Conservation (phyloP, 2,113 vertebrate species). For the Trogon surrucura region DNA sequence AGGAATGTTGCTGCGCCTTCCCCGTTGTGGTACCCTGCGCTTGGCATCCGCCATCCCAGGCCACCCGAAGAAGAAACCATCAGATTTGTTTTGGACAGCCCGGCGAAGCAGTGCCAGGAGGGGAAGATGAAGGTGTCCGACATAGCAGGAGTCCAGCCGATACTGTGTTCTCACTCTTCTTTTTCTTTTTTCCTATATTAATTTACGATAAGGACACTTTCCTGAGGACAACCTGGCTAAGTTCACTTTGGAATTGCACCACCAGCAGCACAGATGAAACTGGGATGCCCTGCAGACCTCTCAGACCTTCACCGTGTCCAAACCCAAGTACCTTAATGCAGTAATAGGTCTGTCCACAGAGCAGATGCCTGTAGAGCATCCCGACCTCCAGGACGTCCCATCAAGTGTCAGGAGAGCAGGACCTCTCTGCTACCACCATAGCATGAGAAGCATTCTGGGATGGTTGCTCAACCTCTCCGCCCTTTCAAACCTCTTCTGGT, state of each 20-base stretch:
- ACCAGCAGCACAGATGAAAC: not conserved
- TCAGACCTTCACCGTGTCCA: not conserved
- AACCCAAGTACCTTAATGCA: not conserved
- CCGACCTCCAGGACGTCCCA: accelerated
- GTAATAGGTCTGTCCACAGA: not conserved
- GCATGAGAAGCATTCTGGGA: not conserved
- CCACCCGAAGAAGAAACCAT: not conserved
- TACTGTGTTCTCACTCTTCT: not conserved
- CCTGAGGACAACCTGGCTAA: not conserved
- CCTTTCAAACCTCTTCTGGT: not conserved
- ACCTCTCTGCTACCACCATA: accelerated
- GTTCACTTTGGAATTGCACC: not conserved
- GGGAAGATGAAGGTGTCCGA: not conserved
- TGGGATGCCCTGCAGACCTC: not conserved
- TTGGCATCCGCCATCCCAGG: not conserved
- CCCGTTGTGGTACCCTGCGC: not conserved
- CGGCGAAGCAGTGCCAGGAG: not conserved
- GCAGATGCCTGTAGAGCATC: not conserved
- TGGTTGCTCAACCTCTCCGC: not conserved
- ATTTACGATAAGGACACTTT: not conserved
- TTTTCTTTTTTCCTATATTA: not conserved
- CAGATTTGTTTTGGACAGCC: not conserved
- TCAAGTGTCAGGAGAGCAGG: not conserved
- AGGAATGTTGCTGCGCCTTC: not conserved
- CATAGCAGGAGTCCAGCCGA: not conserved